Evolutionary conservation across 2,797 vertebrate genomes (phyloP), one percentile per base, ranked within the genome.

Genomic region (Psittacula derbiana): DNA sequence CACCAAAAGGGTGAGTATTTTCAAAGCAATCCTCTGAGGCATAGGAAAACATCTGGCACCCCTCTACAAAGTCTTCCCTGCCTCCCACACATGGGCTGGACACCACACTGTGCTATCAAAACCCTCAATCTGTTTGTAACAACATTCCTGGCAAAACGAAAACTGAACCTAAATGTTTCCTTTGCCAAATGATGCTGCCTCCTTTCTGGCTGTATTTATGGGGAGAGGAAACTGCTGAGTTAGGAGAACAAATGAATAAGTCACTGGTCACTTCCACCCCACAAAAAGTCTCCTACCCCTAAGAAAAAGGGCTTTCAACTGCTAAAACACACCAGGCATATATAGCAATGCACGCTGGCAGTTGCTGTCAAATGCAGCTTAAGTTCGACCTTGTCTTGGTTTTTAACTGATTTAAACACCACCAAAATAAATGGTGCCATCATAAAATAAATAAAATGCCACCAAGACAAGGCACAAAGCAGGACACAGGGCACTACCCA

Each of bases 11-110:
- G 12, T 36, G 30, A 78, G 24, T 61, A 55, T 86, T 83, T 94
- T 83, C 82, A 67, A 80, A 82, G 25, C 73, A 73, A 71, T 47
- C 80, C 62, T 67, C 69, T 1, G 8, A 89, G 53, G 61, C 79
- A 88, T 28, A 82, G 28, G 19, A 73, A 60, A 83, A 95, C 89
- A 93, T 86, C 93, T 91, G 87, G 49, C 36, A 88, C 10, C 13
- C 61, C 41, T 11, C 23, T 31, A 74, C 13, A 52, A 74, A 85
- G 88, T 80, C 44, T 78, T 94, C 79, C 38, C 60, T 80, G 60
- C 85, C 75, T 90, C 93, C 94, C 92, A 94, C 93, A 66, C 58
- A 73, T 30, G 76, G 75, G 52, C 76, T 94, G 89, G 90, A 93
- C 91, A 90, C 66, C 36, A 90, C 91, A 79, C 16, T 85, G 57